Conservation (phyloP, 2,113 vertebrate species). For the Microcebus lehilahytsara region DNA sequence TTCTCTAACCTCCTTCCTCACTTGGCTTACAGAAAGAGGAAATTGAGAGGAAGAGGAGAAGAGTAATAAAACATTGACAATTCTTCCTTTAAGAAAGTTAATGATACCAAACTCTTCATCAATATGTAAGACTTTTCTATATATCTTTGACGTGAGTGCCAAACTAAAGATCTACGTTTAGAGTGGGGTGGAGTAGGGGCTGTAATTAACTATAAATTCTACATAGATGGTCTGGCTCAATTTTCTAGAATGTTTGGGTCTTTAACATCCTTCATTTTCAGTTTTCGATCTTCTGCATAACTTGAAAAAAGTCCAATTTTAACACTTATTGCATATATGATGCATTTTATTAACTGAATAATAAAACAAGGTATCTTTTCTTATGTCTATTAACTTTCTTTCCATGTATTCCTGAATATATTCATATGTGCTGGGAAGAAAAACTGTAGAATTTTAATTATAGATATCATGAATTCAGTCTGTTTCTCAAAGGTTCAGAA, state of each 20-base stretch:
- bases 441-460: not conserved
- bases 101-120: not conserved
- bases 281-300: not conserved
- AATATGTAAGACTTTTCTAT: not conserved
- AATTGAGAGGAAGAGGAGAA: not conserved
- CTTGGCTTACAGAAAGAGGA: not conserved
- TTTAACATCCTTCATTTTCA: not conserved
- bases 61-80: not conserved
- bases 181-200: not conserved
- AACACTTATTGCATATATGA: not conserved
- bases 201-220: not conserved
- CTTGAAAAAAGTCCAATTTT: not conserved
- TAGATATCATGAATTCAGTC: not conserved
- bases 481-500: slow-evolving; percentile 21
- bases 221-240: not conserved
- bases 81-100: not conserved
- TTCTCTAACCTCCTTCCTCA: not conserved
- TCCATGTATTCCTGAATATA: not conserved
- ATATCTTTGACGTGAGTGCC: not conserved
- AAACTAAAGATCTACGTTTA: not conserved
- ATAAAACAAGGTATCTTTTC: not conserved
- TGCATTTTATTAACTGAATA: not conserved
- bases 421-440: not conserved
- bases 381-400: not conserved
- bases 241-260: not conserved